Base-by-base conservation (phyloP, 2,888 invertebrate species). In the Copidosoma aretas region DNA sequence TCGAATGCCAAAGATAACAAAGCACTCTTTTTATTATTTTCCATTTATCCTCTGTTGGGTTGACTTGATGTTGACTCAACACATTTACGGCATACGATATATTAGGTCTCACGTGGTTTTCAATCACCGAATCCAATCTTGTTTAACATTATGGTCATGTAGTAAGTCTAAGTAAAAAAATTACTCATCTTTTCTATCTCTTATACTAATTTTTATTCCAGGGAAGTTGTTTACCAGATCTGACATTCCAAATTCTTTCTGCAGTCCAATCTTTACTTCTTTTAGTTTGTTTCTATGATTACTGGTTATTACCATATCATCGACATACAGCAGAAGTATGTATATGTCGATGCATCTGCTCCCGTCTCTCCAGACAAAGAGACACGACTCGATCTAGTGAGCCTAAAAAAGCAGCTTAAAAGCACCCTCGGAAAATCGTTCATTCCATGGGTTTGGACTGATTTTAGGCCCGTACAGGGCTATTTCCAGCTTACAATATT, bases 371-470 rank as follows among this genome's bases (percentile, higher is more conserved):
- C 41, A 54, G 17, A 69, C 71, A 41, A 72, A 73, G 8, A 72
- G 21, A n/a, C 73, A 72, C 24, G 72, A 71, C 19, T 73, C 54
- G 65, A 15, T 58, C 21, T 62, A 15, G n/a, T 59, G 59, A 21
- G 67, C 68, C 24, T 65, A 61, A 22, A 71, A 66, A 15, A 66
- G 71, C 3, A 73, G 22, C 4, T 69, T 64, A 10, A 43, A 10
- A 52, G 58, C 67, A 68, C 56, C 70, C 53, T 73, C 65, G 25
- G 63, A 41, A 51, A 72, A 73, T 60, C 32, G 49, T 1, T 66
- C n/a, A n/a, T 72, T 65, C 66, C 69, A 73, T 22, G 22, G 14
- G 19, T 72, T 73, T 3, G 71, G 67, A 43, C 72, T 73, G 21
- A n/a, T n/a, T n/a, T n/a, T n/a, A n/a, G n/a, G n/a, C n/a, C n/a